Base-by-base conservation (phyloP, 2,888 invertebrate genomes). In the Hanleya hanleyi region DNA sequence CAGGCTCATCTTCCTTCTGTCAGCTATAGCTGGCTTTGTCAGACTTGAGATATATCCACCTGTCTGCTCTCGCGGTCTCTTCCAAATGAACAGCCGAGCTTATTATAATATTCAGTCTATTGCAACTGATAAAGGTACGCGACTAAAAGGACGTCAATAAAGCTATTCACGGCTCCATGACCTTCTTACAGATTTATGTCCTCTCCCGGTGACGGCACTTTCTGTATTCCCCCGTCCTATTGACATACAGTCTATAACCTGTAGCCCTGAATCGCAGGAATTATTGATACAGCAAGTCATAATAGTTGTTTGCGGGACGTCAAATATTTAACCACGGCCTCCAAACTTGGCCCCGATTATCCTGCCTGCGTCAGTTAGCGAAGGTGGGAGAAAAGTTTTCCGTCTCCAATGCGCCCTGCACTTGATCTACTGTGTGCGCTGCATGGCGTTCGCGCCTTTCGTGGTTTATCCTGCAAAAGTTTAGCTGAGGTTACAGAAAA, bases 201-300 rank as follows among this genome's bases (percentile, higher is more conserved):
- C 18, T n/a, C 18, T 4, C 47, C 7, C n/a, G 22, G 3, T 47
- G 47, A 47, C n/a, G 57, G 29, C 57, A 57, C 57, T 26, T 29
- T 15, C 26, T 22, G 26, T 22, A 29, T 29, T 29, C 15, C 57
- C 9, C 22, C 26, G 57, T 32, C 29, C 2, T 57, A 26, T 57
- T 57, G 57, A 57, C 57, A 29, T 15, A 9, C 15, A 18, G 26
- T 57, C 57, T 7, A 4, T 57, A 57, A 57, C 22, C 4, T 2
- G 4, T 32, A 7, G 57, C 57, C 29, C 57, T 57, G 22, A 3
- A 57, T 26, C 4, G 26, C 22, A 4, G 57, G 57, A 57, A 57
- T 22, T 57, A 57, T 57, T 57, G 5, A 57, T 57, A 57, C 22
- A 57, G 57, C 57, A 57, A 57, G 57, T 57, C 57, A 57, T 57